These are phyloP conservation scores for Carassius carassius DNA, from an alignment of 2,113 vertebrate genomes.

Conservation along the genomic window DNA sequence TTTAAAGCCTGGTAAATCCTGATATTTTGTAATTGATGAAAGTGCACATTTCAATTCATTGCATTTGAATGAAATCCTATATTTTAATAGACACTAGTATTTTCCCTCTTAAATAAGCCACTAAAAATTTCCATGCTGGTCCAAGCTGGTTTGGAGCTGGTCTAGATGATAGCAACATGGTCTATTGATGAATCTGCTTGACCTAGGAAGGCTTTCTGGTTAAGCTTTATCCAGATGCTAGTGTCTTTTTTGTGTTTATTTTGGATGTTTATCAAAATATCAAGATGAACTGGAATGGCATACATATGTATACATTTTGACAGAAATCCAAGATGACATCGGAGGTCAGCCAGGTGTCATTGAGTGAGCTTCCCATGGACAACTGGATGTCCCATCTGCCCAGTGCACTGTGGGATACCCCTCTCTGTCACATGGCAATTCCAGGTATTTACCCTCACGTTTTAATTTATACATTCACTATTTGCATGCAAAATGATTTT, in stretches of 20 bases:
- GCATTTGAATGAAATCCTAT: background rate
- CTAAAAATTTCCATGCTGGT: background rate
- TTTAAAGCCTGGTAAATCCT: conserved; percentile 16
- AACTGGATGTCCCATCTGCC: conserved; percentile 86
- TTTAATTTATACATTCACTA: background rate
- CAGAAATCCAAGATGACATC: conserved; percentile 56
- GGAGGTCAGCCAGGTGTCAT: conserved; percentile 49
- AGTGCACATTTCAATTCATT: background rate
- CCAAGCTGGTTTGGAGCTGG: background rate
- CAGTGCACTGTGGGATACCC: conserved; percentile 80
- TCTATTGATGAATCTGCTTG: background rate
- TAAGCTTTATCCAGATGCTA: background rate
- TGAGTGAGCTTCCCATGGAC: conserved; percentile 70
- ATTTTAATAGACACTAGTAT: background rate
- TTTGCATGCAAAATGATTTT: background rate
- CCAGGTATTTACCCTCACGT: conserved; percentile 76
- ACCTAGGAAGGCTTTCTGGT: too few species aligned
- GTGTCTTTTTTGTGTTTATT: background rate
- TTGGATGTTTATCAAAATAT: background rate
- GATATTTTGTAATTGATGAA: background rate
- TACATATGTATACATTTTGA: conserved; percentile 2
- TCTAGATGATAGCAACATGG: background rate
- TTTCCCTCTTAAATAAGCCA: background rate
- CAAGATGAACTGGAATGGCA: background rate
- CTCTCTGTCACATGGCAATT: conserved; percentile 84